phyloP scores from a whole-genome alignment of 64 coral and sea anemone genomes.

The Pachyseris speciosa region DNA sequence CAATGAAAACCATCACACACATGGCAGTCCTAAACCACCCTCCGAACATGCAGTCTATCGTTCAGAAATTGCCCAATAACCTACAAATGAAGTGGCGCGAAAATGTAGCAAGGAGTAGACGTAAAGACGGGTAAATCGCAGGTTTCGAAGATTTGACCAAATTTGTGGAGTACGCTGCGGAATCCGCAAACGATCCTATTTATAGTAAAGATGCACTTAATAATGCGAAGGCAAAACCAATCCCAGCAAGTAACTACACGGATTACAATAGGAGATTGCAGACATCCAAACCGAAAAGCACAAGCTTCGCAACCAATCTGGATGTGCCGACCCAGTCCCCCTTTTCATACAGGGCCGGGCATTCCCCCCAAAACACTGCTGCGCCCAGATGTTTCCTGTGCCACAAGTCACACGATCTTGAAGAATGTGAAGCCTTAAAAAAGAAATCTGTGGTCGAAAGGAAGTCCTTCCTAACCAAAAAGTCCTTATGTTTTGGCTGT shows the following conservation, averaged over 20 bases:
- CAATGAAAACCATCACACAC: slow-evolving; percentile 33
- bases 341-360: slow-evolving; percentile 62
- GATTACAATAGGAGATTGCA: too few relatives aligned
- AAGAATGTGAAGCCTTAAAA: slow-evolving; percentile 57
- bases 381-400: slow-evolving; percentile 3
- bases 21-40: slow-evolving; percentile 50
- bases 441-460: slow-evolving; percentile 60
- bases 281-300: too few relatives aligned
- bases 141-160: neutral
- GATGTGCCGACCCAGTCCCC: neutral
- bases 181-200: slow-evolving; percentile 57
- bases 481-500: slow-evolving; percentile 48
- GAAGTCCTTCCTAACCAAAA: slow-evolving; percentile 51
- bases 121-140: neutral
- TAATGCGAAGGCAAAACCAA: slow-evolving; percentile 6
- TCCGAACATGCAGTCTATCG: slow-evolving; percentile 44
- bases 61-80: slow-evolving; percentile 23
- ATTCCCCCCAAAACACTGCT: neutral
- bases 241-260: too few relatives aligned
- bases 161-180: slow-evolving; percentile 32
- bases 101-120: slow-evolving; percentile 10
- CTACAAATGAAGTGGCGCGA: slow-evolving; percentile 57
- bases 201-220: slow-evolving; percentile 60
- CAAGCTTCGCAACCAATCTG: too few relatives aligned
- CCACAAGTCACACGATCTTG: slow-evolving; percentile 18